phyloP scores from a whole-genome alignment of 2,888 invertebrate genomes.

The Notodonta ziczac region DNA sequence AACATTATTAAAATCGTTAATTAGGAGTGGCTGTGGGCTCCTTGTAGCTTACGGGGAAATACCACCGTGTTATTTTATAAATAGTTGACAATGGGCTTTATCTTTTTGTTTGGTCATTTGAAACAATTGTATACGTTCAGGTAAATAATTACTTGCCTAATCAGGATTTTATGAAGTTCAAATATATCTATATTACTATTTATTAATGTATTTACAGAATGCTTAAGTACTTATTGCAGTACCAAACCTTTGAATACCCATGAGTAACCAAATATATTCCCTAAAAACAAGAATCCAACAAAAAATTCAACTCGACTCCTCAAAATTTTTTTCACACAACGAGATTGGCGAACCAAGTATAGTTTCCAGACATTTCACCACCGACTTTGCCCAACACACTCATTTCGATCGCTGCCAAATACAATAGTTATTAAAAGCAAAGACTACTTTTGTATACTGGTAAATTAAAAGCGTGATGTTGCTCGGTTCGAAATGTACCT shows the following conservation, averaged over 20 bases:
- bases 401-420: conserved; percentile 83
- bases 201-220: too few species aligned
- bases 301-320: too few species aligned
- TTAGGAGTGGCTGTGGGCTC: conserved; percentile 22
- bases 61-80: conserved; percentile 9
- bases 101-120: too few species aligned
- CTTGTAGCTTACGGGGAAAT: conserved; percentile 29
- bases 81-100: conserved; percentile 14
- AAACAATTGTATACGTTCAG: neutral
- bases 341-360: conserved; percentile 20
- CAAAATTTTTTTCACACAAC: conserved; percentile 8
- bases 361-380: conserved; percentile 64
- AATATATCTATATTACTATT: too few species aligned
- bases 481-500: conserved; percentile 67
- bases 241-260: too few species aligned
- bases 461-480: conserved; percentile 61
- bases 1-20: conserved; percentile 36
- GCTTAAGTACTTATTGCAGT: neutral
- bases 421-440: conserved; percentile 85
- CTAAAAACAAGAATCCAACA: too few species aligned
- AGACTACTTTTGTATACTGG: too few species aligned
- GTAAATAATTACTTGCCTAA: neutral
- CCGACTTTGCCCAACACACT: conserved; percentile 60
- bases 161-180: too few species aligned
- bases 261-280: too few species aligned